Evolutionary conservation across 2,113 vertebrate species (phyloP).

Genomic region (Parotia lawesii): DNA sequence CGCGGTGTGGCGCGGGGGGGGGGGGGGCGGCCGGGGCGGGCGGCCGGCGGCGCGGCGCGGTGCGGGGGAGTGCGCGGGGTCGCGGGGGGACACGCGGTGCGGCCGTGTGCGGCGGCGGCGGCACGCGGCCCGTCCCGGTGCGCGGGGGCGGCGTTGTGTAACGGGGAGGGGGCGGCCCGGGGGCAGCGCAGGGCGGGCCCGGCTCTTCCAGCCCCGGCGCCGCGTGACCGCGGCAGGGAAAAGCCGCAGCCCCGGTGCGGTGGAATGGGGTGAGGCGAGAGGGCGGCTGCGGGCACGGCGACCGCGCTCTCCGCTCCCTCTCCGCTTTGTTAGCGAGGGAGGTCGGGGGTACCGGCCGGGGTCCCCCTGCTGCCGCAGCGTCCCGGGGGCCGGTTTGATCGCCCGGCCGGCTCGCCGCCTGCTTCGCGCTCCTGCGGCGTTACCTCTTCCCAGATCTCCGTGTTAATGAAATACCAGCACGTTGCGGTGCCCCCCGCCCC

Average conservation of each 20-base stretch:
- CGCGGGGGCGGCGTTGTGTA: slow-evolving; percentile 22
- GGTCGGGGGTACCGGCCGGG: not conserved
- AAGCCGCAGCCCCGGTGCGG: not conserved
- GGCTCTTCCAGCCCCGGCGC: not conserved
- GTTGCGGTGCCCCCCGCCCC: no score
- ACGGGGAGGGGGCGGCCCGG: not conserved
- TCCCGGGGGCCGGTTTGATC: not conserved
- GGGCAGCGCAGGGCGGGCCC: not conserved
- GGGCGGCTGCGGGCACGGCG: not conserved
- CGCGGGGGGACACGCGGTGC: not conserved
- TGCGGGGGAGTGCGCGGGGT: no score
- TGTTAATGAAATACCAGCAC: rapidly evolving
- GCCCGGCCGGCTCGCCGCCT: rapidly evolving
- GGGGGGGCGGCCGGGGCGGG: no score
- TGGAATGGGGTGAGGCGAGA: not conserved
- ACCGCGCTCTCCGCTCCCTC: no score
- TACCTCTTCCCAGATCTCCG: rapidly evolving
- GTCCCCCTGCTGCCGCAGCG: not conserved
- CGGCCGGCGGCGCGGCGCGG: no score
- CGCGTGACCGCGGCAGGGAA: not conserved
- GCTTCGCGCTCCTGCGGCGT: not conserved
- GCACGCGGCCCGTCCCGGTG: slow-evolving; percentile 7
- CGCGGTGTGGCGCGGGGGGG: no score
- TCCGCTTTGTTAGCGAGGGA: not conserved
- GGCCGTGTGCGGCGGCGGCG: not conserved